phyloP scores from a whole-genome alignment of 2,888 invertebrate genomes.

The Philaethria dido region DNA sequence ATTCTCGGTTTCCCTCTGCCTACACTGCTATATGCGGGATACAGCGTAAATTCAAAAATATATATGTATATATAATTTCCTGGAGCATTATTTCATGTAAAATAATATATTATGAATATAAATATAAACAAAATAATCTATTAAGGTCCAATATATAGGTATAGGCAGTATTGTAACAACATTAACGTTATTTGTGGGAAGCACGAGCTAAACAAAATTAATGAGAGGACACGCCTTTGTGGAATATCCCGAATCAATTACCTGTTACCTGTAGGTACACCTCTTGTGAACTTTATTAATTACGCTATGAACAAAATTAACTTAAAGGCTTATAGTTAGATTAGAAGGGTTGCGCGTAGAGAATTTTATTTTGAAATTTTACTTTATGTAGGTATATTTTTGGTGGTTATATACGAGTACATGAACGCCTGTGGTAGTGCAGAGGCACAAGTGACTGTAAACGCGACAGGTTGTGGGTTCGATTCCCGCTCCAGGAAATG shows the following conservation, averaged over 20 bases:
- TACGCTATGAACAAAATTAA: slow-evolving; percentile 19
- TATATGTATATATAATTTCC: no score
- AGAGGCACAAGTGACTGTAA: no score
- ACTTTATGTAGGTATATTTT: neutral
- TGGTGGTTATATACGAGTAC: no score
- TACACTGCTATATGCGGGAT: no score
- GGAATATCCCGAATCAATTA: slow-evolving; percentile 17
- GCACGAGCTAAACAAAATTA: slow-evolving; percentile 19
- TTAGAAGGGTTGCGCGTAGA: neutral
- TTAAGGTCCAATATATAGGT: neutral
- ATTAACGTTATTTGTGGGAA: slow-evolving; percentile 10
- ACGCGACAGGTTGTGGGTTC: no score
- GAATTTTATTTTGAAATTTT: neutral
- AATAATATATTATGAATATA: no score
- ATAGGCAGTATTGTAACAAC: slow-evolving; percentile 1
- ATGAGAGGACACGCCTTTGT: slow-evolving; percentile 14
- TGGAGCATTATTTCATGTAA: no score
- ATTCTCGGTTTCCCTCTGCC: no score
- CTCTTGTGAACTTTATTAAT: slow-evolving; percentile 20
- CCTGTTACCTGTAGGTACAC: slow-evolving; percentile 16
- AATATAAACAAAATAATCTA: no score
- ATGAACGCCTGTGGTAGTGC: no score
- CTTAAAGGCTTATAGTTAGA: slow-evolving; percentile 14
- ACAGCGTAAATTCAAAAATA: no score
- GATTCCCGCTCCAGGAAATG: no score